Evolutionary conservation across 1,140 invertebrate genomes (phyloP).

Genomic region (Scylla paramamosain): DNA sequence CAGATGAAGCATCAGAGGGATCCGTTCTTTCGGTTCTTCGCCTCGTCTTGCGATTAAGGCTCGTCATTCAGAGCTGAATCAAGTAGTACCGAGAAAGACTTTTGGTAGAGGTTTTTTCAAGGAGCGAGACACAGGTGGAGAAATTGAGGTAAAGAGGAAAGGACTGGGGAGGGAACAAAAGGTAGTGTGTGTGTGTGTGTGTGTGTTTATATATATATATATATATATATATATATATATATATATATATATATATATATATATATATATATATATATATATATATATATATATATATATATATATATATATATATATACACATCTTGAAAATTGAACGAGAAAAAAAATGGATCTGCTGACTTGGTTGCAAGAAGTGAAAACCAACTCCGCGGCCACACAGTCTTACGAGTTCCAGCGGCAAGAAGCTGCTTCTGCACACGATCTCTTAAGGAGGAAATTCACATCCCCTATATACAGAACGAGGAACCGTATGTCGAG

Average conservation of each 20-base stretch:
- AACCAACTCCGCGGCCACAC: slow-evolving; percentile 58
- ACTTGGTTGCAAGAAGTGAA: slow-evolving; percentile 62
- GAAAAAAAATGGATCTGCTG: slow-evolving; percentile 58
- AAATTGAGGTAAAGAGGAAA: background rate
- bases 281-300: background rate
- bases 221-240: too few relatives aligned
- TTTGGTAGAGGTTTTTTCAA: background rate
- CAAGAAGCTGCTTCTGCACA: slow-evolving; percentile 10
- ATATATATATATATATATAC: background rate
- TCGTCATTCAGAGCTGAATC: background rate
- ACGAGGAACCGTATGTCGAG: background rate
- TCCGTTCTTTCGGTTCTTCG: background rate
- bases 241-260: too few relatives aligned
- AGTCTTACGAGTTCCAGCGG: slow-evolving; percentile 32
- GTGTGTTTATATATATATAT: background rate
- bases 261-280: too few relatives aligned
- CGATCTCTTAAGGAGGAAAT: slow-evolving; percentile 4
- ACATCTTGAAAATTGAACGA: slow-evolving; percentile 45
- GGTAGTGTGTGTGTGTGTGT: background rate
- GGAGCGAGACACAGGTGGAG: slow-evolving; percentile 9
- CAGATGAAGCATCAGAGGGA: background rate
- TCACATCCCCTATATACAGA: background rate
- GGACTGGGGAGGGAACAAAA: background rate
- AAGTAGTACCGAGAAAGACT: background rate
- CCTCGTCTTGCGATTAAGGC: background rate